Conservation (phyloP, 2,888 invertebrate genomes). For the Idaea dimidiata region DNA sequence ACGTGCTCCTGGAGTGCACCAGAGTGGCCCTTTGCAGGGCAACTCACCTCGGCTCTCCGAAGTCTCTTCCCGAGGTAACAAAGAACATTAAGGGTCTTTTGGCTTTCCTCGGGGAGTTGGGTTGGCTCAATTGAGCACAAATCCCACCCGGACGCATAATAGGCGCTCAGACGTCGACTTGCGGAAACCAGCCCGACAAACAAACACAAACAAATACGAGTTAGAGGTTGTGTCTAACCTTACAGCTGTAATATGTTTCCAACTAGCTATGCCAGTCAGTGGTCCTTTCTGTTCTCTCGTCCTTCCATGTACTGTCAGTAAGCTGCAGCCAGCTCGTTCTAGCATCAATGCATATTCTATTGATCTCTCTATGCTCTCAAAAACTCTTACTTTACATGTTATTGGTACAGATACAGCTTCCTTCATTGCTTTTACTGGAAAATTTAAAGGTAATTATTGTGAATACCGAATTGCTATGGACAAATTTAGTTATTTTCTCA, state of each 20-base stretch:
- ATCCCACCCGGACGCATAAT: too few species aligned
- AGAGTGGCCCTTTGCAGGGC: too few species aligned
- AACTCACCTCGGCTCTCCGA: too few species aligned
- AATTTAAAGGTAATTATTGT: neutral
- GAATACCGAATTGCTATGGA: slow-evolving; percentile 8
- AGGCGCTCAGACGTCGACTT: too few species aligned
- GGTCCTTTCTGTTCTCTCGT: slow-evolving; percentile 98
- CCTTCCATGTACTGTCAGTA: slow-evolving; percentile 97
- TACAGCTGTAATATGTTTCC: slow-evolving; percentile 95
- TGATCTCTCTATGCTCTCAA: slow-evolving; percentile 91
- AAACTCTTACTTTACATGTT: slow-evolving; percentile 98
- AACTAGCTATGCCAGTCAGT: slow-evolving; percentile 95
- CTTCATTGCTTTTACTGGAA: slow-evolving; percentile 86
- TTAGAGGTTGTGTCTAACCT: slow-evolving; percentile 74
- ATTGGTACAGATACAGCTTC: slow-evolving; percentile 90
- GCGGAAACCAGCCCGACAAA: too few species aligned
- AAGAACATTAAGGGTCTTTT: too few species aligned
- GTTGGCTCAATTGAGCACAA: too few species aligned
- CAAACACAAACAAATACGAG: too few species aligned
- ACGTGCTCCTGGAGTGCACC: too few species aligned
- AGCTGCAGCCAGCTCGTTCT: slow-evolving; percentile 94
- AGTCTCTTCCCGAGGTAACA: too few species aligned
- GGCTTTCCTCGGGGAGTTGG: too few species aligned
- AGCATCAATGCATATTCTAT: slow-evolving; percentile 96
- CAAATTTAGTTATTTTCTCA: slow-evolving; percentile 7